These are phyloP conservation scores for Camelus bactrianus DNA, from an alignment of 2,113 vertebrate genomes.

Conservation along the genomic window DNA sequence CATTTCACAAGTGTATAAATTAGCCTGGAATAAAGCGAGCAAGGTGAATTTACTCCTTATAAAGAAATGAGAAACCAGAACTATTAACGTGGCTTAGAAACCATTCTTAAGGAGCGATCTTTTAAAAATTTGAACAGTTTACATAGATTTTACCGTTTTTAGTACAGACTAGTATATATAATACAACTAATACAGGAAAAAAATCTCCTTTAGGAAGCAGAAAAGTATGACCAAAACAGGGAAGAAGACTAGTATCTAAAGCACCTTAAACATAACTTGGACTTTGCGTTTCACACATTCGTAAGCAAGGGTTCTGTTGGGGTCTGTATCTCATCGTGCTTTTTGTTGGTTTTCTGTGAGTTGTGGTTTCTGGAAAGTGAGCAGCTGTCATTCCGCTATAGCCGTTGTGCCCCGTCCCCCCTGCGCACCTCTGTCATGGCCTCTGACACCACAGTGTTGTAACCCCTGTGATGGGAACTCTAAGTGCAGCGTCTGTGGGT, in stretches of 20 bases:
- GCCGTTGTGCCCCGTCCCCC: too few species aligned
- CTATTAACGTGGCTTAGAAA: background rate
- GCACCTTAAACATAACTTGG: background rate
- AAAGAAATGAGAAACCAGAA: constrained; percentile 39
- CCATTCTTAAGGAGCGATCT: background rate
- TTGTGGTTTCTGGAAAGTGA: constrained; percentile 3
- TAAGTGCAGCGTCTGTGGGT: background rate
- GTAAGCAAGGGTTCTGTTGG: background rate
- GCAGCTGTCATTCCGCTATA: background rate
- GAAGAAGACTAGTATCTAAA: constrained; percentile 24
- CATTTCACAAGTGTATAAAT: background rate
- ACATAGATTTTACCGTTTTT: constrained; percentile 54
- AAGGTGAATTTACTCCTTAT: background rate
- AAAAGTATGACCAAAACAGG: background rate
- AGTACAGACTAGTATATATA: constrained; percentile 63
- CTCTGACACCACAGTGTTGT: background rate
- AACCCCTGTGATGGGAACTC: background rate
- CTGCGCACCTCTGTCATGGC: too few species aligned
- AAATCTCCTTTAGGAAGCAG: background rate
- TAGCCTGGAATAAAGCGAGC: background rate
- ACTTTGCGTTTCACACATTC: constrained; percentile 6
- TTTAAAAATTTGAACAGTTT: constrained; percentile 65
- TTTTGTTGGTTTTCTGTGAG: constrained; percentile 29
- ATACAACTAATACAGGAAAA: constrained; percentile 49
- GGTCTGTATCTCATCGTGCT: constrained; percentile 58